Percentiles rank a stretch among this genome's conserved stretches.
These are phyloP conservation scores for Lycodopsis pacificus DNA, from an alignment of 2,797 vertebrate species.

Conservation along the genomic window DNA sequence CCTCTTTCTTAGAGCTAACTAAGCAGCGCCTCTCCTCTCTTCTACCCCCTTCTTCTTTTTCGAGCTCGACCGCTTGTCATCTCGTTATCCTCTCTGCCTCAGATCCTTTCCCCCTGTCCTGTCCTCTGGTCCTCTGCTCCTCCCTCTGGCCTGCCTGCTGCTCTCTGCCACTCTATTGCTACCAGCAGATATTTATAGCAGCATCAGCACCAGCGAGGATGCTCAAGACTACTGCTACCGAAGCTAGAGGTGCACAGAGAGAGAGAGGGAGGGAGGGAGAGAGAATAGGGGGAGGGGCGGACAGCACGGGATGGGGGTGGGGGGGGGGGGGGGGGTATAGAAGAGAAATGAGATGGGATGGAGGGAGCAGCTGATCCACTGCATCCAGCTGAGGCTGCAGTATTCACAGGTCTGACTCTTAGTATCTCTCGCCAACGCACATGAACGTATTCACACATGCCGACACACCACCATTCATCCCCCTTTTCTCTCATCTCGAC, in stretches of 20 bases:
- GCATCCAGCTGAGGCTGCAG: conserved; percentile 89
- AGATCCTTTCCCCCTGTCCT: conserved; percentile 48
- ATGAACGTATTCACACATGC: conserved; percentile 26
- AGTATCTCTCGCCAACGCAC: conserved; percentile 19
- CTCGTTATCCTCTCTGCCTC: conserved; percentile 53
- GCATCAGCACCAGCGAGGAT: conserved; percentile 76
- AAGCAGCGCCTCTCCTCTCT: conserved; percentile 48
- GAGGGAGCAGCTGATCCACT: conserved; percentile 78
- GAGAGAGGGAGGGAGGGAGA: conserved; percentile 12
- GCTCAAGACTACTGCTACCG: conserved; percentile 79
- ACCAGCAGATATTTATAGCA: conserved; percentile 83
- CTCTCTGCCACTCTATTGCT: conserved; percentile 73
- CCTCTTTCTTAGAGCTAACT: conserved; percentile 47
- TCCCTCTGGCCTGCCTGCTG: conserved; percentile 76
- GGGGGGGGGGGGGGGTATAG: conserved; percentile 62
- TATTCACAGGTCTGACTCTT: conserved; percentile 78
- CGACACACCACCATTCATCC: conserved; percentile 27
- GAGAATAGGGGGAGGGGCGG: conserved; percentile 59
- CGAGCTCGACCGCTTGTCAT: conserved; percentile 53
- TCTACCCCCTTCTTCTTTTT: conserved; percentile 55
- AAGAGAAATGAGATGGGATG: conserved; percentile 77
- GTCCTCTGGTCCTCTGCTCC: conserved; percentile 27
- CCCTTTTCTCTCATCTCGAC: conserved; percentile 11
- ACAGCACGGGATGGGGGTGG: conserved; percentile 46
- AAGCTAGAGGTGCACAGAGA: conserved; percentile 73